Evolutionary conservation across 2,888 invertebrate species (phyloP).

Genomic region (Orthonevra nobilis): DNA sequence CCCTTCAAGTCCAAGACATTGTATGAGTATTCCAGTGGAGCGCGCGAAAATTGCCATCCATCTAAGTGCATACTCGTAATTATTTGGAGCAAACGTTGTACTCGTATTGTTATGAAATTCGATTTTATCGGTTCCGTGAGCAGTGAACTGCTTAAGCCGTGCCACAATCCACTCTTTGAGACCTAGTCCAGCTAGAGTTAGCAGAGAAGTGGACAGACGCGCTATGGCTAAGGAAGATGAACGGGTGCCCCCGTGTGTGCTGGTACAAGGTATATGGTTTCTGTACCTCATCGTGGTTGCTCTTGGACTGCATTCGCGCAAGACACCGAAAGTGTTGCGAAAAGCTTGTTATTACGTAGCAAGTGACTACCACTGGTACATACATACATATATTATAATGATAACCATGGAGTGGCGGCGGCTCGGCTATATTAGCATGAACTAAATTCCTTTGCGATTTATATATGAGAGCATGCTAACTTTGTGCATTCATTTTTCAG

Average conservation of each 20-base stretch:
- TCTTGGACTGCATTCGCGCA: constrained; percentile 67
- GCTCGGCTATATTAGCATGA: constrained; percentile 34
- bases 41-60: constrained; percentile 37
- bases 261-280: constrained; percentile 64
- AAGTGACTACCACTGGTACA: constrained; percentile 54
- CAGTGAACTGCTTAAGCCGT: constrained; percentile 4
- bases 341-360: constrained; percentile 59
- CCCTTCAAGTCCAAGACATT: constrained; percentile 3
- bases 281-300: constrained; percentile 41
- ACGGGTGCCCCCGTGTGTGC: constrained; percentile 45
- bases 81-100: constrained; percentile 62
- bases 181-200: constrained; percentile 35
- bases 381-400: constrained; percentile 19
- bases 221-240: constrained; percentile 54
- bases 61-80: constrained; percentile 54
- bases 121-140: constrained; percentile 68
- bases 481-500: constrained; percentile 36
- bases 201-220: constrained; percentile 34
- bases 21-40: constrained; percentile 21
- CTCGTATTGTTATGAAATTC: constrained; percentile 70
- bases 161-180: constrained; percentile 19
- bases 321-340: constrained; percentile 50
- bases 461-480: constrained; percentile 36
- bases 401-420: neutral
- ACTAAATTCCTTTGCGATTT: constrained; percentile 42